These are phyloP conservation scores for Meteorus sp. DNA, from an alignment of 1,140 invertebrate genomes.

Conservation along the genomic window DNA sequence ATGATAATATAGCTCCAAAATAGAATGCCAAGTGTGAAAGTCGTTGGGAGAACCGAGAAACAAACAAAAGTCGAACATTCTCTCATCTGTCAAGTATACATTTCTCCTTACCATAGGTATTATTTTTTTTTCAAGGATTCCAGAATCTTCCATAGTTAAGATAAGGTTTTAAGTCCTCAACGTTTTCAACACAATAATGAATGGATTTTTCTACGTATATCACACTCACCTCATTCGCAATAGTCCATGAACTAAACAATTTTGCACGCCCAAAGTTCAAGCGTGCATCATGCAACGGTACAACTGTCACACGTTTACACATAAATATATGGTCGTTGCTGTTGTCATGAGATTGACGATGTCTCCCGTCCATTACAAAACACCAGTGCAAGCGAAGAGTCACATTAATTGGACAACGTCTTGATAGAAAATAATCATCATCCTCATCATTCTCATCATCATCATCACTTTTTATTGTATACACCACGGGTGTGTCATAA, in stretches of 20 bases:
- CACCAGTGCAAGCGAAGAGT: background rate
- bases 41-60: background rate
- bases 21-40: slow-evolving; percentile 5
- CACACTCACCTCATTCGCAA: slow-evolving; percentile 11
- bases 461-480: too few relatives aligned
- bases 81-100: background rate
- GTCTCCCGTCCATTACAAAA: slow-evolving; percentile 12
- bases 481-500: too few relatives aligned
- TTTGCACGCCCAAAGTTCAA: slow-evolving; percentile 19
- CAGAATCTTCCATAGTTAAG: too few relatives aligned
- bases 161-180: too few relatives aligned
- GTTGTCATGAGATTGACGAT: slow-evolving; percentile 2
- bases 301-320: slow-evolving; percentile 10
- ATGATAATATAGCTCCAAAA: too few relatives aligned
- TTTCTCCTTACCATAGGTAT: background rate
- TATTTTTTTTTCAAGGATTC: background rate
- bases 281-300: slow-evolving; percentile 20
- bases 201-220: too few relatives aligned
- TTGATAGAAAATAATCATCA: background rate
- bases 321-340: slow-evolving; percentile 1
- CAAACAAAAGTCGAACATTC: background rate
- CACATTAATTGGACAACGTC: background rate
- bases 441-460: too few relatives aligned
- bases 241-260: slow-evolving; percentile 14
- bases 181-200: too few relatives aligned